These are phyloP conservation scores for Huso huso DNA, from an alignment of 2,797 vertebrate species.

Conservation along the genomic window DNA sequence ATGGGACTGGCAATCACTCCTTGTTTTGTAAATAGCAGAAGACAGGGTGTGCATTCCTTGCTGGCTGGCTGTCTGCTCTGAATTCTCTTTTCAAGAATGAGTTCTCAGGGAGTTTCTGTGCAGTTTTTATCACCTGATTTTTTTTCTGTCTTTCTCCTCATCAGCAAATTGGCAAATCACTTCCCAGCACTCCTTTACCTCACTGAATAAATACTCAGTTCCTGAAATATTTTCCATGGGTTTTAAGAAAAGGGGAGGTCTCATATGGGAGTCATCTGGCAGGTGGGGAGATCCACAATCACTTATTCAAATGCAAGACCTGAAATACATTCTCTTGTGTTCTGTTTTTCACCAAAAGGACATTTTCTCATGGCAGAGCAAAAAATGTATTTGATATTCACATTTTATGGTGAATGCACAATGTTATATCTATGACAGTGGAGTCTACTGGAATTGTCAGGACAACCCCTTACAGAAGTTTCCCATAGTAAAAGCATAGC, in stretches of 20 bases:
- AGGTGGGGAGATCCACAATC: too few relatives aligned
- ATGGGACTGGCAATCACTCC: background rate
- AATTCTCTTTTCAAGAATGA: conserved; percentile 44
- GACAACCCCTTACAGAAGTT: too few relatives aligned
- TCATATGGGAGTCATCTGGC: conserved; percentile 40
- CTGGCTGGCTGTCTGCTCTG: conserved; percentile 23
- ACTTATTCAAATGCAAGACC: too few relatives aligned
- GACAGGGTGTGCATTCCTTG: conserved; percentile 27
- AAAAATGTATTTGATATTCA: too few relatives aligned
- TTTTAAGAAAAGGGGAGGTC: conserved; percentile 46
- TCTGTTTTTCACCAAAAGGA: too few relatives aligned
- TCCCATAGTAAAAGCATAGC: too few relatives aligned
- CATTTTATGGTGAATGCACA: too few relatives aligned
- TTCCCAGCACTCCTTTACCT: conserved; percentile 62
- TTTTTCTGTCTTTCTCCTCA: conserved; percentile 38
- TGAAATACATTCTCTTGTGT: too few relatives aligned
- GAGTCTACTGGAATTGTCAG: too few relatives aligned
- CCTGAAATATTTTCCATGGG: conserved; percentile 43
- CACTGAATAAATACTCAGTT: conserved; percentile 62
- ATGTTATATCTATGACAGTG: too few relatives aligned
- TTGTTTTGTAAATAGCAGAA: conserved; percentile 26
- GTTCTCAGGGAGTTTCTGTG: conserved; percentile 50
- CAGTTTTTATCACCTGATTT: conserved; percentile 60
- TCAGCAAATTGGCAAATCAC: conserved; percentile 48
- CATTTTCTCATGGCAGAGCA: too few relatives aligned